Conservation (phyloP, 2,888 invertebrate species). For the Stratiomys singularior region DNA sequence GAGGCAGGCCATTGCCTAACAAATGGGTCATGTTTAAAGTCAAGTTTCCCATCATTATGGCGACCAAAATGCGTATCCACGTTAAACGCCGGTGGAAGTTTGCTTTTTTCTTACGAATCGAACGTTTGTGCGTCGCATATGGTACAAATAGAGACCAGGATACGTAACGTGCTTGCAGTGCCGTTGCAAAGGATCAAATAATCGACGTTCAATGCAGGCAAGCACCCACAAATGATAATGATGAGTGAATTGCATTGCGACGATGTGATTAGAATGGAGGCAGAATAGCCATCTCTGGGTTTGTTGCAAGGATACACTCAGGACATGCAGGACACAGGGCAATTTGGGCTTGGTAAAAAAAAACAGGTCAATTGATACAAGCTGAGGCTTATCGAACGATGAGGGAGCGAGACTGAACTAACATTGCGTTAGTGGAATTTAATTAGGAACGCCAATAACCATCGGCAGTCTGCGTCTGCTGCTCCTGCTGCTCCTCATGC, state of each 20-base stretch:
- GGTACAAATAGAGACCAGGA: neutral
- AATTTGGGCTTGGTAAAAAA: slow-evolving; percentile 1
- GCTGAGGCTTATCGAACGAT: neutral
- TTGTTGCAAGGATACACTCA: neutral
- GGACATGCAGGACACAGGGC: neutral
- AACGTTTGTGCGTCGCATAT: too few relatives aligned
- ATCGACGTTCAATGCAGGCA: slow-evolving; percentile 27
- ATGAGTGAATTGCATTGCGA: slow-evolving; percentile 1
- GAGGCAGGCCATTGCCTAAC: neutral
- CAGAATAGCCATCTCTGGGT: neutral
- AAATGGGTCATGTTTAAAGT: neutral
- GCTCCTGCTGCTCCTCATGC: too few relatives aligned
- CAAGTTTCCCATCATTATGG: neutral
- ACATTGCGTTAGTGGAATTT: slow-evolving; percentile 33
- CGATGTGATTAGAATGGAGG: slow-evolving; percentile 5
- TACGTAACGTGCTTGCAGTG: neutral
- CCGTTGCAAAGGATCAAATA: neutral
- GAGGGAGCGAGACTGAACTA: neutral
- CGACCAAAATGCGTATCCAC: neutral
- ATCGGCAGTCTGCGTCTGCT: neutral
- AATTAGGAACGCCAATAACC: slow-evolving; percentile 29
- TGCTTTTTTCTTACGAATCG: too few relatives aligned
- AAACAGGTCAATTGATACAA: slow-evolving; percentile 8
- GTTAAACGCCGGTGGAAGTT: neutral
- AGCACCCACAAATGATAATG: slow-evolving; percentile 18